Evolutionary conservation across 2,888 invertebrate species (phyloP), one percentile per base, ranked within the genome.

Genomic region (Micoletzkya japonica): DNA sequence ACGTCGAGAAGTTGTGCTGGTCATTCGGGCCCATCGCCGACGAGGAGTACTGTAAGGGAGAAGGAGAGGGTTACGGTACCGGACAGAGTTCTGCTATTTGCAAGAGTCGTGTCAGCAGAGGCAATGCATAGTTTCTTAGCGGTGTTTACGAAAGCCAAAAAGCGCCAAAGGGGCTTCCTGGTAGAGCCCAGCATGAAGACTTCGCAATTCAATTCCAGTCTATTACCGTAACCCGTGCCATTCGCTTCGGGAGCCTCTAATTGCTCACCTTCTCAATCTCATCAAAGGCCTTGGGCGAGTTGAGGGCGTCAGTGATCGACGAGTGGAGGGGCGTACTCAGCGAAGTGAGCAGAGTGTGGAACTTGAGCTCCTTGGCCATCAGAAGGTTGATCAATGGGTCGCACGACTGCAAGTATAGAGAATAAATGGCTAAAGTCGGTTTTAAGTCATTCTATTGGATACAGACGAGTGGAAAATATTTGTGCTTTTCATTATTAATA

Each of bases 1-100:
- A 84, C 67, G 77, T 85, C 24, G 80, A 78, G 70, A 84, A 84
- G 66, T 85, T 84, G 52, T 80, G 75, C 61, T 80, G 77, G 49
- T 80, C 81, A 1, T 68, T 72, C 39, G 74, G 72, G 52, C 74
- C 73, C 79, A 79, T 79, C 30, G 67, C 59, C 17, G 52, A 50
- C 4, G 61, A 68, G 1, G 73, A 61, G 60, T 74, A 76, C 77
- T 77, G 71, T 36, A 77, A 72, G 4, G 37, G 30, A 49, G 4
- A 20, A 20, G 20, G 10, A 44, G 20, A 44, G 44, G 20, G 44
- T 20, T n/a, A n/a, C n/a, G n/a, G n/a, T n/a, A n/a, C n/a, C n/a
- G n/a, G n/a, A n/a, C n/a, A n/a, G n/a, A n/a, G n/a, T n/a, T n/a
- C n/a, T n/a, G n/a, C n/a, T n/a, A n/a, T n/a, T n/a, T n/a, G n/a